Evolutionary conservation across 2,797 vertebrate genomes (phyloP), one percentile per base, ranked within the genome.

Genomic region (Sebastes oblongus): DNA sequence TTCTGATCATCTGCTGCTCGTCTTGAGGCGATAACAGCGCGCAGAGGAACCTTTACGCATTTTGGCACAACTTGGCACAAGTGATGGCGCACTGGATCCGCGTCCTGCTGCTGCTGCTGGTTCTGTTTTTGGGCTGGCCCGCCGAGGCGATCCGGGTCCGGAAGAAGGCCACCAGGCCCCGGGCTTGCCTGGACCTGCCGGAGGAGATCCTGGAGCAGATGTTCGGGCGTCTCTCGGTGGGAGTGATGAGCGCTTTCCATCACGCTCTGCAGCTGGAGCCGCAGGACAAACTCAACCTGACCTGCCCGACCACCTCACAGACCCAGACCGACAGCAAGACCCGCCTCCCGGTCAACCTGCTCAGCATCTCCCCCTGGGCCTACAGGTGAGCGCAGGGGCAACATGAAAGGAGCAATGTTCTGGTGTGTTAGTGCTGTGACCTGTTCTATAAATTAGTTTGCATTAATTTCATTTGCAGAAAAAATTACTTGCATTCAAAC

Each of bases 161-260:
- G 30, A 97, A 96, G 88, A 96, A 94, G 81, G 88, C 93, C 10
- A 13, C 72, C 58, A 94, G 96, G 86, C 77, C 86, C 14, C 96
- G 97, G 62, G 84, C 93, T 16, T 99, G 98, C 62, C 92, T 94
- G 18, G 97, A 98, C 74, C 93, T 97, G 62, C 97, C 97, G 1
- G 97, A 98, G 89, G 98, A 98, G 93, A 93, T 97, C 75, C 89
- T 99, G 93, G 97, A 99, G 93, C 97, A 98, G 95, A 96, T 97
- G 95, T 98, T 98, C 85, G 98, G 97, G 29, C 94, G 97, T 22
- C 96, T 98, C 60, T 96, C 96, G 1, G 97, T 97, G 3, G 97
- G 97, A 12, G 97, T 99, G 84, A 96, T 98, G 83, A 96, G 96
- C 89, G 98, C 98, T 5, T 99, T 98, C 90, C 97, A 98, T 74